Evolutionary conservation across 2,888 invertebrate genomes (phyloP).

Genomic region (Drosophila glabriapex): DNA sequence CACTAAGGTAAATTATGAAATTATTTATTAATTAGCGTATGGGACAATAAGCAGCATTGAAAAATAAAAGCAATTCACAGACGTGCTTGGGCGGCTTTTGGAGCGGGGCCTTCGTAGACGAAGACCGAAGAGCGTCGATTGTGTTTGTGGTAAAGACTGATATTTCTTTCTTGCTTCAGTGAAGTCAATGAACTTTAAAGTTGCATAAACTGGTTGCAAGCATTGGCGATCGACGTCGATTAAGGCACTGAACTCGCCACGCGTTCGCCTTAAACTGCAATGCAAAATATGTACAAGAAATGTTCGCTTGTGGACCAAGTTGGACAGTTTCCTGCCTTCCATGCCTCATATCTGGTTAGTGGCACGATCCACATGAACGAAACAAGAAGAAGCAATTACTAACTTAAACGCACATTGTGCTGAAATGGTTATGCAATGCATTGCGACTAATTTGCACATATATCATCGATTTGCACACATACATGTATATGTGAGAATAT

Average conservation of each 20-base stretch:
- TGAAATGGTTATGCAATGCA: conserved; percentile 46
- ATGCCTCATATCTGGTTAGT: conserved; percentile 15
- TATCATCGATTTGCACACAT: conserved; percentile 1
- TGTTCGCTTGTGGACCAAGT: neutral
- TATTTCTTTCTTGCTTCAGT: conserved; percentile 42
- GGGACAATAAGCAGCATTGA: conserved; percentile 9
- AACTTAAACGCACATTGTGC: conserved; percentile 24
- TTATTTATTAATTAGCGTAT: conserved; percentile 12
- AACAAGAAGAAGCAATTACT: conserved; percentile 14
- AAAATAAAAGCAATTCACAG: neutral
- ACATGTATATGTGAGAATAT: conserved; percentile 72
- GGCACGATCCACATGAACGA: conserved; percentile 19
- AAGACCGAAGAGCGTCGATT: conserved; percentile 1
- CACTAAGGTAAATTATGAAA: neutral
- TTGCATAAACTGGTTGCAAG: conserved; percentile 69
- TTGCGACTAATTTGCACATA: conserved; percentile 1
- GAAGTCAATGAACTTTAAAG: conserved; percentile 71
- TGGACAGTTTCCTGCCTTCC: neutral
- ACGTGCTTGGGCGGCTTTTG: conserved; percentile 9
- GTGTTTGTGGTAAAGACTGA: conserved; percentile 3
- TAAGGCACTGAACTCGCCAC: conserved; percentile 41
- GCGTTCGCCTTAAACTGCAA: conserved; percentile 51
- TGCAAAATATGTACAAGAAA: neutral
- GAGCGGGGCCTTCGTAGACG: conserved; percentile 16
- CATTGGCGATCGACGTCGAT: conserved; percentile 22